Evolutionary conservation across 2,113 vertebrate genomes (phyloP).

Genomic region (Nothoprocta pentlandii): DNA sequence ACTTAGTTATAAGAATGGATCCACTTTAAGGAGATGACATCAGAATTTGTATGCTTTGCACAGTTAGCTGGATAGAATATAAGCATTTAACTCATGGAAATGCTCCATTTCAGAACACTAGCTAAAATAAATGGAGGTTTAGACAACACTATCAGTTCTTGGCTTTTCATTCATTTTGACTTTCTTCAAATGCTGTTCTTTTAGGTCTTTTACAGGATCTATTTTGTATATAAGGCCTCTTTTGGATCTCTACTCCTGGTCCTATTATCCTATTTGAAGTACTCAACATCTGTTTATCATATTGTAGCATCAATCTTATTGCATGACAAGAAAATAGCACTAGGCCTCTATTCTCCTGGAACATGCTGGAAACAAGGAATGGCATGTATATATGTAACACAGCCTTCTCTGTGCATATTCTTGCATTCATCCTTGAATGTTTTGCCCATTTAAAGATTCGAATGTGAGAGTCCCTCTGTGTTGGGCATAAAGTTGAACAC

Average conservation of each 20-base stretch:
- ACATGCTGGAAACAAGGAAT: not conserved
- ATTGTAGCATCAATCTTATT: not conserved
- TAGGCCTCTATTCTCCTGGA: not conserved
- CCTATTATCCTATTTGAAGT: not conserved
- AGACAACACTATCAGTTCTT: not conserved
- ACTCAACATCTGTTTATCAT: not conserved
- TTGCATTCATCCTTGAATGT: not conserved
- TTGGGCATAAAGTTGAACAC: not conserved
- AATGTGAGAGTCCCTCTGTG: not conserved
- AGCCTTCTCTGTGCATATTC: not conserved
- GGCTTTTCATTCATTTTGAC: not conserved
- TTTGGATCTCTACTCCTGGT: not conserved
- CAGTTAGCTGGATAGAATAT: not conserved
- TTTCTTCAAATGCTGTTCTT: too few species aligned
- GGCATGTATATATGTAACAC: not conserved
- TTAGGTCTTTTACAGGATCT: not conserved
- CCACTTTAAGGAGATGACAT: not conserved
- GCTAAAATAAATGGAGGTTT: not conserved
- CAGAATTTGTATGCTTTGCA: slow-evolving; percentile 27
- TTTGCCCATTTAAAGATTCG: not conserved
- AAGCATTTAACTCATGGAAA: not conserved
- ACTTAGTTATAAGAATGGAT: slow-evolving; percentile 3
- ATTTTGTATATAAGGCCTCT: not conserved
- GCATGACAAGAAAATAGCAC: not conserved
- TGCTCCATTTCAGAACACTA: not conserved